Conservation (phyloP, 2,888 invertebrate genomes). For the Thyatira batis region DNA sequence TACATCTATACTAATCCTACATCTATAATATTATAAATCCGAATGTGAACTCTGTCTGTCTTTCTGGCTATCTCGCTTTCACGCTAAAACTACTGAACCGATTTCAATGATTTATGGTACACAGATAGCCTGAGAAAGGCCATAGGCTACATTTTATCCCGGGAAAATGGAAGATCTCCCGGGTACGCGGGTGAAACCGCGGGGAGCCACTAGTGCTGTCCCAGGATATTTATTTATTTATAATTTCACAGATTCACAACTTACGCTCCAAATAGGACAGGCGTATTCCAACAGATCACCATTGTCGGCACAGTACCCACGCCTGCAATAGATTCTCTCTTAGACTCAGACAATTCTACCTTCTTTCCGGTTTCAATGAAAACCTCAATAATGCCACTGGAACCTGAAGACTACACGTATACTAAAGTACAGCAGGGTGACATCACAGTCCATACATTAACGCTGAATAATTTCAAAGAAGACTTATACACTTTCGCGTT, state of each 20-base stretch:
- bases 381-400: conserved; percentile 75
- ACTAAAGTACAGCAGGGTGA: conserved; percentile 17
- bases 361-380: conserved; percentile 77
- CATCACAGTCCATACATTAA: conserved; percentile 37
- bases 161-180: too few species aligned
- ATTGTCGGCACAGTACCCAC: conserved; percentile 70
- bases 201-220: too few species aligned
- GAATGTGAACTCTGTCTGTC: too few species aligned
- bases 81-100: too few species aligned
- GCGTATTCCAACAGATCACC: conserved; percentile 68
- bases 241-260: conserved; percentile 61
- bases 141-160: too few species aligned
- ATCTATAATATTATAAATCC: too few species aligned
- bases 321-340: conserved; percentile 34
- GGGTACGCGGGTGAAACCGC: too few species aligned
- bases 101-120: too few species aligned
- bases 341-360: conserved; percentile 53
- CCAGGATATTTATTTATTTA: too few species aligned
- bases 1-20: too few species aligned
- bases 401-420: conserved; percentile 52
- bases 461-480: conserved; percentile 36
- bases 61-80: too few species aligned
- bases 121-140: too few species aligned
- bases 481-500: conserved; percentile 77
- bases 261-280: conserved; percentile 62